These are phyloP conservation scores for Tragelaphus buxtoni DNA, from an alignment of 2,113 vertebrate species.

Conservation along the genomic window DNA sequence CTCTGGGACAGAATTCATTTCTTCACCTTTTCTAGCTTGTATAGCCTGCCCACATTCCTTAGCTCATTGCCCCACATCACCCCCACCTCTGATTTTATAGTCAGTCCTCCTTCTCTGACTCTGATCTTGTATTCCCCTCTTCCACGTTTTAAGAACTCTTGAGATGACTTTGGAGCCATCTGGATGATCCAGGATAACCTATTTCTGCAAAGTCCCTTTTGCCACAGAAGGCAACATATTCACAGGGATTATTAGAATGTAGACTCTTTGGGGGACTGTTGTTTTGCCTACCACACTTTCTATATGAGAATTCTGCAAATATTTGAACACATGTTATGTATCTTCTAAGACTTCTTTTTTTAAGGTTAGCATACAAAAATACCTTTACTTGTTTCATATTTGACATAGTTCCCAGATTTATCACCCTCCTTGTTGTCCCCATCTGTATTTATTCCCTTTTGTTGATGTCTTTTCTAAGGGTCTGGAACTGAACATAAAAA, in stretches of 20 bases:
- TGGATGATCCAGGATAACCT: background rate
- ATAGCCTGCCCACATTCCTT: background rate
- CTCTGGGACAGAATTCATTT: background rate
- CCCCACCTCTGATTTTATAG: accelerated
- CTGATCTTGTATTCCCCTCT: background rate
- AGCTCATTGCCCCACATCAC: too few species aligned
- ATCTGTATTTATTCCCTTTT: background rate
- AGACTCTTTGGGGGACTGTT: background rate
- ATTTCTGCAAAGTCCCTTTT: background rate
- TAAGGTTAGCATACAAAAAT: background rate
- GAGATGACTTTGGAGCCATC: background rate
- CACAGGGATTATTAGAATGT: background rate
- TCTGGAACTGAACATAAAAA: background rate
- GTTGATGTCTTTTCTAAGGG: background rate
- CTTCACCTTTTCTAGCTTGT: background rate
- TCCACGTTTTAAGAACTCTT: background rate
- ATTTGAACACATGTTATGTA: background rate
- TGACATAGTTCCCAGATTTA: background rate
- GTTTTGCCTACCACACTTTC: background rate
- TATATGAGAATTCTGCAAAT: background rate
- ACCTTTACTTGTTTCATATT: background rate
- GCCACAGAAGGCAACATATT: background rate
- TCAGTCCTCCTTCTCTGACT: background rate
- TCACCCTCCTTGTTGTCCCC: background rate
- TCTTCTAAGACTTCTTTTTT: background rate